Percentiles rank a stretch among this genome's conserved stretches.
Conservation (phyloP, 2,113 vertebrate genomes). For the Hipposideros armiger region DNA sequence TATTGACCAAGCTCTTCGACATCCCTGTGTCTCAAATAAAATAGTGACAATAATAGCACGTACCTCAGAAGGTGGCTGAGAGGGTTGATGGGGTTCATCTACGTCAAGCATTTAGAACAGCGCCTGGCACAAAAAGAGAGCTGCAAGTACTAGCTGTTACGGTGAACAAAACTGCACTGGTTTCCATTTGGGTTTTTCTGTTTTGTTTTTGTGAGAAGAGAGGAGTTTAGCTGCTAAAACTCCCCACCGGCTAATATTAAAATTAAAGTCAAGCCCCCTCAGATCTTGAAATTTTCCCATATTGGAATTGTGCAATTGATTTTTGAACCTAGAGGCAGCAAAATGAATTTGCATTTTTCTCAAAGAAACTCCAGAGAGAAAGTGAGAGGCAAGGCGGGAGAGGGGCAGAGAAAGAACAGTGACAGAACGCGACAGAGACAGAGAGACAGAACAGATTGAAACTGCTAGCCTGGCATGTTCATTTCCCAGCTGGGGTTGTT, state of each 20-base stretch:
- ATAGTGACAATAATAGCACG: not conserved
- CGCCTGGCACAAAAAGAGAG: too few relatives aligned
- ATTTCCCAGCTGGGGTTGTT: conserved; percentile 65
- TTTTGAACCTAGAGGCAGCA: conserved; percentile 43
- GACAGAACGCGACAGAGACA: not conserved
- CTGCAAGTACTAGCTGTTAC: not conserved
- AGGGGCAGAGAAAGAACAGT: conserved; percentile 61
- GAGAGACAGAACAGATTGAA: conserved; percentile 58
- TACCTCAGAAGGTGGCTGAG: not conserved
- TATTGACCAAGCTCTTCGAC: not conserved
- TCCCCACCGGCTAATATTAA: not conserved
- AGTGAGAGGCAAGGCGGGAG: conserved; percentile 44
- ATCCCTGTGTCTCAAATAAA: not conserved
- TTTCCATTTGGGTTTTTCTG: not conserved
- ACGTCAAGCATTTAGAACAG: not conserved
- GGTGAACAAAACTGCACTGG: not conserved
- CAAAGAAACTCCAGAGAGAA: conserved; percentile 69
- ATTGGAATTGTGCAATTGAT: conserved; percentile 23
- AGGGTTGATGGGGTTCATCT: not conserved
- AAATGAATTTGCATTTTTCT: conserved; percentile 65
- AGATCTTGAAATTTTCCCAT: not conserved
- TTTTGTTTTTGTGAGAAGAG: not conserved
- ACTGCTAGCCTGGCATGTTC: conserved; percentile 65
- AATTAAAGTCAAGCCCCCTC: conserved; percentile 34
- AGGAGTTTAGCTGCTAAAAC: not conserved